These are phyloP conservation scores for Phoebastria nigripes DNA, from an alignment of 2,797 vertebrate species.

Conservation along the genomic window DNA sequence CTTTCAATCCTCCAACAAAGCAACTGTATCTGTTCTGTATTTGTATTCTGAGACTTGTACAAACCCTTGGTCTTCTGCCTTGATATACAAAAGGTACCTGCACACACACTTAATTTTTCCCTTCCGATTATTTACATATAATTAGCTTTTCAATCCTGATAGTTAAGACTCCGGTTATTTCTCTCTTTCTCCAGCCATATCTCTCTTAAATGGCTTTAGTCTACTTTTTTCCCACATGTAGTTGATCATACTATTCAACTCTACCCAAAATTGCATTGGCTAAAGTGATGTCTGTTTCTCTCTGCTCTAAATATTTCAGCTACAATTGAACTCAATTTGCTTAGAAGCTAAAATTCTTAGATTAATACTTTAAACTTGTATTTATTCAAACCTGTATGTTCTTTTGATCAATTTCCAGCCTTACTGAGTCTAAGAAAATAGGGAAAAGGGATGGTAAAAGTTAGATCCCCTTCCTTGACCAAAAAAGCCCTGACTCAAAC, in stretches of 20 bases:
- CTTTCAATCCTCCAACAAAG: neutral
- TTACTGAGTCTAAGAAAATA: neutral
- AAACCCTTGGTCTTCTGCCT: neutral
- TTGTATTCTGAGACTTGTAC: neutral
- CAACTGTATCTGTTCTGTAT: neutral
- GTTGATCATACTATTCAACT: neutral
- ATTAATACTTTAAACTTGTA: neutral
- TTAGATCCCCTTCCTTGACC: neutral
- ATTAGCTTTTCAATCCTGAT: neutral
- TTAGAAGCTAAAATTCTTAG: neutral
- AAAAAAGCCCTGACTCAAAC: neutral
- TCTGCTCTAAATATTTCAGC: neutral
- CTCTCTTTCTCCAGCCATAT: neutral
- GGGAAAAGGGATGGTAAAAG: neutral
- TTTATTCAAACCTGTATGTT: neutral
- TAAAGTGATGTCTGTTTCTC: neutral
- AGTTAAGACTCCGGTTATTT: neutral
- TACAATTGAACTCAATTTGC: neutral
- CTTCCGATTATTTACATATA: neutral
- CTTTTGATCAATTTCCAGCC: neutral
- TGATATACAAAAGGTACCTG: neutral
- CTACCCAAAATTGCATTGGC: neutral
- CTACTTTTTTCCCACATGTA: neutral
- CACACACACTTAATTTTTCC: neutral
- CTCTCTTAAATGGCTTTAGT: neutral